These are phyloP conservation scores for Agriopis leucophaearia DNA, from an alignment of 2,888 invertebrate genomes.

Conservation along the genomic window DNA sequence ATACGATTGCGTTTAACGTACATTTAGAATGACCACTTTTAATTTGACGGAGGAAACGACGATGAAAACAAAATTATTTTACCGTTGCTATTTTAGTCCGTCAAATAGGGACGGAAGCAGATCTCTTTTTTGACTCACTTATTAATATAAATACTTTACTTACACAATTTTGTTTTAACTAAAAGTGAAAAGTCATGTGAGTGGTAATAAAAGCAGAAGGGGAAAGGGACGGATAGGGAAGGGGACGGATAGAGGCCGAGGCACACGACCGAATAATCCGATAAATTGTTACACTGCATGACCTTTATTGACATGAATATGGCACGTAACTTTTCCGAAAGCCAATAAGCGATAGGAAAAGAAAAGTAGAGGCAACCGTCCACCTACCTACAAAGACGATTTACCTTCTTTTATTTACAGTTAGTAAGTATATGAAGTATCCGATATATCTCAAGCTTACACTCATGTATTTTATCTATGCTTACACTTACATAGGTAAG, in stretches of 20 bases:
- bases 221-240: conserved; percentile 11
- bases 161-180: conserved; percentile 13
- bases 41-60: no score
- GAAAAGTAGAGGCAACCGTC: neutral
- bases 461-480: no score
- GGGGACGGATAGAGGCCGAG: conserved; percentile 10
- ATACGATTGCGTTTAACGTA: no score
- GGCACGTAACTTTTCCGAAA: conserved; percentile 12
- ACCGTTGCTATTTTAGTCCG: no score
- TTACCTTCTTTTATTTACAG: neutral
- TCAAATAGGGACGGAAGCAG: neutral
- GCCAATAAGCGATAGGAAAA: conserved; percentile 13
- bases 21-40: no score
- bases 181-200: conserved; percentile 47
- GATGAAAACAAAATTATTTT: no score
- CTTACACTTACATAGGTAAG: no score
- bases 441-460: no score
- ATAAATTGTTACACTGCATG: conserved; percentile 21
- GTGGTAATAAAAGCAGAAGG: conserved; percentile 32
- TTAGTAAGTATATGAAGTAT: neutral
- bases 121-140: neutral
- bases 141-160: neutral
- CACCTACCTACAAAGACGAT: neutral
- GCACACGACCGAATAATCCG: conserved; percentile 16
- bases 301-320: conserved; percentile 22